A percentile compares a stretch with the other conserved stretches of the same genome.
These are phyloP conservation scores for Urophycis tenuis DNA, from an alignment of 2,797 vertebrate species.

Conservation along the genomic window DNA sequence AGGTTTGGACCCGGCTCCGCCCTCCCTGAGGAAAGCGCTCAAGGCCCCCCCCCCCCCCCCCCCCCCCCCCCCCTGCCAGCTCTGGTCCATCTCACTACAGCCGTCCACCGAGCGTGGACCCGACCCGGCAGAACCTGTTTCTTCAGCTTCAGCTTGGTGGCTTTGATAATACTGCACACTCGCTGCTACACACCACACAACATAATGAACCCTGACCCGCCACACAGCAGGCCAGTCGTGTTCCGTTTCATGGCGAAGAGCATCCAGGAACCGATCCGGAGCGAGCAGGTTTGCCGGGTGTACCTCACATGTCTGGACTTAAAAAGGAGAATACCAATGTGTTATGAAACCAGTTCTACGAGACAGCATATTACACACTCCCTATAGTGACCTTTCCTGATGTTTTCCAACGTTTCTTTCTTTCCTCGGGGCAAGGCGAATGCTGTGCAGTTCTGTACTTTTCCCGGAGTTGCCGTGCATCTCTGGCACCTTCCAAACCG, in stretches of 20 bases:
- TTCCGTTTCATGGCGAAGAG: slow-evolving; percentile 13
- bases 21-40: neutral
- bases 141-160: slow-evolving; percentile 17
- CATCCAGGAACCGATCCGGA: slow-evolving; percentile 15
- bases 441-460: neutral
- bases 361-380: neutral
- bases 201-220: slow-evolving; percentile 18
- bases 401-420: slow-evolving; percentile 1
- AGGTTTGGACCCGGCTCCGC: slow-evolving; percentile 31
- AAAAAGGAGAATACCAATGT: neutral
- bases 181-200: slow-evolving; percentile 41
- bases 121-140: neutral
- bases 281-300: slow-evolving; percentile 35
- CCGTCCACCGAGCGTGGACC: neutral
- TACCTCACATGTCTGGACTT: slow-evolving; percentile 50
- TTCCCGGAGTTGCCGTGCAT: neutral
- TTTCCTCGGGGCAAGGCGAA: neutral
- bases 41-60: too few species aligned
- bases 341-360: slow-evolving; percentile 11
- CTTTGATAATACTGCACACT: slow-evolving; percentile 18
- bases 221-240: slow-evolving; percentile 14
- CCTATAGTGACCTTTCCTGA: neutral
- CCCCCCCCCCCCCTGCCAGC: too few species aligned
- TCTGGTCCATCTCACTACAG: neutral
- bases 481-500: neutral